Conservation (phyloP, 1,140 invertebrate genomes). For the Diorhabda sublineata region DNA sequence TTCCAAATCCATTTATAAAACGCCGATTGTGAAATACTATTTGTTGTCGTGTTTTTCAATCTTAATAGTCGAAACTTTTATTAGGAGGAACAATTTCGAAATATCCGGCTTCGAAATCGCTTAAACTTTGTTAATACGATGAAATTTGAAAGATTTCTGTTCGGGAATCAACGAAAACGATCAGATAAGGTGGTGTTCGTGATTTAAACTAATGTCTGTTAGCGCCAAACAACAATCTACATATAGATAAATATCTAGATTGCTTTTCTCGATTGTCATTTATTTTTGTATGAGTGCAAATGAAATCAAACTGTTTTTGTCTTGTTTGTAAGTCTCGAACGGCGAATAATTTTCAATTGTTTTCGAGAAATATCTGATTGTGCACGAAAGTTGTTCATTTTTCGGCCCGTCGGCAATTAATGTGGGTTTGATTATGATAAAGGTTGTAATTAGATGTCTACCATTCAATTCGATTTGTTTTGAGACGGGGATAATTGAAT, state of each 20-base stretch:
- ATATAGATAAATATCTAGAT: conserved; percentile 20
- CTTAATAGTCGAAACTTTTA: neutral
- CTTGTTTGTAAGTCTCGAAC: conserved; percentile 13
- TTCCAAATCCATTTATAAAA: neutral
- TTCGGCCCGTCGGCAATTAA: conserved; percentile 6
- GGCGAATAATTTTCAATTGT: conserved; percentile 8
- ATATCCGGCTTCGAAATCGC: neutral
- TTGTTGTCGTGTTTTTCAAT: neutral
- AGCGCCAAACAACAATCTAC: conserved; percentile 21
- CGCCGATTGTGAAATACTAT: too few relatives aligned
- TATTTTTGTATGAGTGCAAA: conserved; percentile 17
- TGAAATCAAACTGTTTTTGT: conserved; percentile 20
- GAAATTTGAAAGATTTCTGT: conserved; percentile 8
- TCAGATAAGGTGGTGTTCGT: conserved; percentile 15
- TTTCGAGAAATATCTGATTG: conserved; percentile 13
- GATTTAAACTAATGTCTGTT: conserved; percentile 16
- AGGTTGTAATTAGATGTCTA: conserved; percentile 2
- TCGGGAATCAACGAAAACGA: conserved; percentile 6
- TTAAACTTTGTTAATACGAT: conserved; percentile 3
- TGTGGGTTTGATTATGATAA: conserved; percentile 7
- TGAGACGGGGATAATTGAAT: neutral
- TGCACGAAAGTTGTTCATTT: conserved; percentile 16
- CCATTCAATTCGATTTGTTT: conserved; percentile 1
- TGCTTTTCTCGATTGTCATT: conserved; percentile 13
- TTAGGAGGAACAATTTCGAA: neutral